Evolutionary conservation across 1,140 invertebrate genomes (phyloP), one percentile per base, ranked within the genome.

Genomic region (Drosophila pruinosa): DNA sequence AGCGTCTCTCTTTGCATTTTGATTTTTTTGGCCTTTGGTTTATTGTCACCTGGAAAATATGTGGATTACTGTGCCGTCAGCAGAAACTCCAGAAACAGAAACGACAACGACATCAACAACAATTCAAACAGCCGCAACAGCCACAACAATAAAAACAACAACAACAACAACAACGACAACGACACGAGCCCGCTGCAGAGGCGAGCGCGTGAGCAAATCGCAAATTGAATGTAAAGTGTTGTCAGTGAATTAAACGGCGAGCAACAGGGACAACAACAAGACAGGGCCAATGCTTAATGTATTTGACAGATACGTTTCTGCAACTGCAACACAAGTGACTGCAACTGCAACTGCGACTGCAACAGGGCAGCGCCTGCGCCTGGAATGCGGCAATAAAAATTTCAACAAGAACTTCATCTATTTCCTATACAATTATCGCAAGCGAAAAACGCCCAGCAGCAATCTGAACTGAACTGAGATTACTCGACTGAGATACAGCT

Each of bases 401-500:
- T 77, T 86, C 39, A 78, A 82, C 75, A 76, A 86, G 67, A 89
- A 86, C 70, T 86, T 72, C 52, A 85, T 81, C 59, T 79, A 81
- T 65, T 89, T 89, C 45, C 75, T 85, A 47, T 89, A 89, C 88
- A 86, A 89, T 59, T 86, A 86, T 76, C 82, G 82, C 64, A 81
- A 63, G 70, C 80, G 80, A 64, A 86, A 85, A 72, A 48, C 24
- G 26, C 24, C 15, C 31, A 57, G n/a, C n/a, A n/a, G 50, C 52
- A 48, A 50, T 43, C 28, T 2, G 1, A 47, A 47, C 19, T 12
- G 39, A 50, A 31, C 65, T 26, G 47, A 45, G 57, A 53, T 62
- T 50, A 14, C 3, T 14, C 14, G 39, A 34, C n/a, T 74, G 67
- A 15, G 17, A 47, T n/a, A 74, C 69, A 69, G 31, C 62, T 80